These are phyloP conservation scores for Typhlomys cinereus DNA, from an alignment of 2,113 vertebrate species.

Conservation along the genomic window DNA sequence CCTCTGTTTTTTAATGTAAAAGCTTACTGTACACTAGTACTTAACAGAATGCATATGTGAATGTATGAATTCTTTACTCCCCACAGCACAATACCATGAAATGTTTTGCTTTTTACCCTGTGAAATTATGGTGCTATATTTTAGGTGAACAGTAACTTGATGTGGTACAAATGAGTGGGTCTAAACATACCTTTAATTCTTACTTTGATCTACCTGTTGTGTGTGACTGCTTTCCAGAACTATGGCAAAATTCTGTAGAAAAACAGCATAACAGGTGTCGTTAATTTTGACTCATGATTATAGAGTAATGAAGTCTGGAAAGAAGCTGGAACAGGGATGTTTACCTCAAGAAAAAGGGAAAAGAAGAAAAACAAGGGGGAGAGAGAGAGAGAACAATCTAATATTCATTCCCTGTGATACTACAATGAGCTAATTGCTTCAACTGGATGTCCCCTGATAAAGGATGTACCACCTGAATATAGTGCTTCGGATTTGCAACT, in stretches of 20 bases:
- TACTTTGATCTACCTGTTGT: neutral
- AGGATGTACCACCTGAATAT: neutral
- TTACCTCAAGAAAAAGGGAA: neutral
- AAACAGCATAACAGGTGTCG: no score
- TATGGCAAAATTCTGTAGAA: neutral
- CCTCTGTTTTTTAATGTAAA: neutral
- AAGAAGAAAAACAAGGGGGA: no score
- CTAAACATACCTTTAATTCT: neutral
- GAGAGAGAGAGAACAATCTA: no score
- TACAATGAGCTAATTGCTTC: neutral
- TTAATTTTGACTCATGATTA: accelerated
- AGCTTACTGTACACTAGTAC: neutral
- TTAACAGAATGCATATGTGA: neutral
- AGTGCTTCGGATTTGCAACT: neutral
- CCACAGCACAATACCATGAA: neutral
- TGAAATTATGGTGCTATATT: neutral
- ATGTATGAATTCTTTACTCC: neutral
- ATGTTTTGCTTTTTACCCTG: neutral
- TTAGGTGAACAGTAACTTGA: neutral
- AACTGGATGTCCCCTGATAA: neutral
- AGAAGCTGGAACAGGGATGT: neutral
- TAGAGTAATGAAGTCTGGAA: neutral
- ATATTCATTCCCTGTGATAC: neutral
- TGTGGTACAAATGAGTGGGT: neutral
- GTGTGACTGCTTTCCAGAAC: neutral